Percentiles rank a stretch among this genome's conserved stretches.
Evolutionary conservation across 2,113 vertebrate species (phyloP).

Genomic region (Clupea harengus): DNA sequence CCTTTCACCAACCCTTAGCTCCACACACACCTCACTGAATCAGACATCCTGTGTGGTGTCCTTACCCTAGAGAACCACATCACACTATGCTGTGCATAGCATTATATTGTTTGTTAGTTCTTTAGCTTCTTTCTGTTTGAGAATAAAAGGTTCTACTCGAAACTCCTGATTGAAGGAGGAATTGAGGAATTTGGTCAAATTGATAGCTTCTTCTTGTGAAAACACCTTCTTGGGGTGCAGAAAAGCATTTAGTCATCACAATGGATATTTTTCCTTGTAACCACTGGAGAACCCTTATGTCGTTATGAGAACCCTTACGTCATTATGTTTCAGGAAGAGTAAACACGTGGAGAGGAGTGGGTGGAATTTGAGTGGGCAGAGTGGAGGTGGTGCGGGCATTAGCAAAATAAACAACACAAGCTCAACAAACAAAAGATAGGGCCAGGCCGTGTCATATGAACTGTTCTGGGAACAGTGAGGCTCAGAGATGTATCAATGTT

Average conservation of each 20-base stretch:
- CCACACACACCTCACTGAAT: background rate
- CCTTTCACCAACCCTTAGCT: background rate
- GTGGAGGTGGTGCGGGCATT: background rate
- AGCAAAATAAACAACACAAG: background rate
- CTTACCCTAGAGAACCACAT: background rate
- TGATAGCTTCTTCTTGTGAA: too few relatives aligned
- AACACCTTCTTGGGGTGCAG: too few relatives aligned
- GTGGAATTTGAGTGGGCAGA: background rate
- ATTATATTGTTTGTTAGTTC: background rate
- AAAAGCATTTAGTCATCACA: too few relatives aligned
- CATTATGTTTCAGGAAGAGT: background rate
- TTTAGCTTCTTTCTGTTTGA: too few relatives aligned
- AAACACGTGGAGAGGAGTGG: background rate
- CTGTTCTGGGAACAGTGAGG: background rate
- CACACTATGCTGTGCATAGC: too few relatives aligned
- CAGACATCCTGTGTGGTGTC: background rate
- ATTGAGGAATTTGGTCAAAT: too few relatives aligned
- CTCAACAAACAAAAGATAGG: background rate
- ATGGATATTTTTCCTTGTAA: too few relatives aligned
- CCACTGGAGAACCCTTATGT: background rate
- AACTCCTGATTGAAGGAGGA: too few relatives aligned
- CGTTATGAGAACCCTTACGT: background rate
- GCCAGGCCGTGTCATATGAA: background rate
- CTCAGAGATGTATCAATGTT: background rate
- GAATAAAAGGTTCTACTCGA: too few relatives aligned